phyloP scores from a whole-genome alignment of 2,113 vertebrate species.

The Dipodomys ordii region DNA sequence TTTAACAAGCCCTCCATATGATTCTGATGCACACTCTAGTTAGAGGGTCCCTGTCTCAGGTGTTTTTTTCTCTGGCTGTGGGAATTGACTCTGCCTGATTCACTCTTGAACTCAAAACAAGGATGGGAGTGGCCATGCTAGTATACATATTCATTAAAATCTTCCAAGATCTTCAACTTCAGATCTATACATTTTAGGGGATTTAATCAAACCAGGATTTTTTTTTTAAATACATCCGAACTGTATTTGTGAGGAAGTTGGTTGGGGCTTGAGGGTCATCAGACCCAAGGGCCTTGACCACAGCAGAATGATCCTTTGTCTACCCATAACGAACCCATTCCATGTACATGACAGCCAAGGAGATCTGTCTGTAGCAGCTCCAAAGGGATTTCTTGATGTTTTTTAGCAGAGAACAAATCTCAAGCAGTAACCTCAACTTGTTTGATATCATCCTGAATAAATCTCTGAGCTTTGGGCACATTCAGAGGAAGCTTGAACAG shows the following conservation, averaged over 20 bases:
- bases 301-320: neutral
- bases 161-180: neutral
- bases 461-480: neutral
- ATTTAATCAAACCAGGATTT: slow-evolving; percentile 17
- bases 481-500: neutral
- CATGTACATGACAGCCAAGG: neutral
- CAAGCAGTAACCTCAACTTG: neutral
- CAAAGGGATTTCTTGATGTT: neutral
- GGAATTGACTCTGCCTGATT: neutral
- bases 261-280: neutral
- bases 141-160: neutral
- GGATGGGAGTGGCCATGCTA: neutral
- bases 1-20: neutral
- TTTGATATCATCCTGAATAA: neutral
- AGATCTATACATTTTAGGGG: neutral
- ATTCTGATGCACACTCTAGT: neutral
- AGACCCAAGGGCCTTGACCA: neutral
- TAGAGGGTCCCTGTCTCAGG: neutral
- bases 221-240: neutral
- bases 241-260: neutral
- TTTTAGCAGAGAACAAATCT: neutral
- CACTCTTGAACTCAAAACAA: neutral
- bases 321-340: neutral
- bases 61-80: rapidly evolving
- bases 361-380: neutral